Base-by-base conservation (phyloP, 2,113 vertebrate genomes). In the Piaya cayana region DNA sequence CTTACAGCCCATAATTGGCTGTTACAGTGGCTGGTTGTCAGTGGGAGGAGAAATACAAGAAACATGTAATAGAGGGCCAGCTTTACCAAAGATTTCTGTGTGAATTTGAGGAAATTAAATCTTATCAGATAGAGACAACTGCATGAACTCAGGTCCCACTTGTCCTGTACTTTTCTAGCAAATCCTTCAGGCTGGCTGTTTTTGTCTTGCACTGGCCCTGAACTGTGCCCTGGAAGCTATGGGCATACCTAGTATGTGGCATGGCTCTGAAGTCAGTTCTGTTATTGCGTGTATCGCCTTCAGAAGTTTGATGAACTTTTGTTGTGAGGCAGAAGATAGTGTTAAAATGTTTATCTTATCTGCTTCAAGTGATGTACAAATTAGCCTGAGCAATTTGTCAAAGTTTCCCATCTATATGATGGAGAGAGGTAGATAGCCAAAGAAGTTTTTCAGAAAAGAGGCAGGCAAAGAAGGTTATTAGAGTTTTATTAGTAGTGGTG, bases 221-320 rank as follows among this genome's bases (percentile, higher is more conserved):
- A 18, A 29, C 22, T 32, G 23, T 3, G 12, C 5, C 4, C 2
- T 68, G 34, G 29, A 69, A 47, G 29, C 5, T 47, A 9, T 6
- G 8, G 6, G 13, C 2, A 1, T 21, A 3, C 13, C 2, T 8
- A 50, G 7, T 16, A 27, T 22, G 34, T 68, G 67, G 2, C 13
- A 19, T 7, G 16, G 3, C 20, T 47, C 9, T 30, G 20, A 52
- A 82, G 32, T 50, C 15, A 8, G 9, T 85, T 86, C 43, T 76
- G 19, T 17, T 42, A 2, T 21, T 25, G 12, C 1, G 1, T 34
- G 14, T 27, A 26, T 17, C 20, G 2, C 7, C 18, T 60, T 60
- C 15, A 7, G 6, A 62, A 65, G 5, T 80, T 29, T 47, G 17
- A 8, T 39, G 39, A 39, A 39, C 39, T 39, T 12, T 39, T 39